phyloP scores from a whole-genome alignment of 2,888 invertebrate species.

The Bimastos eiseni region DNA sequence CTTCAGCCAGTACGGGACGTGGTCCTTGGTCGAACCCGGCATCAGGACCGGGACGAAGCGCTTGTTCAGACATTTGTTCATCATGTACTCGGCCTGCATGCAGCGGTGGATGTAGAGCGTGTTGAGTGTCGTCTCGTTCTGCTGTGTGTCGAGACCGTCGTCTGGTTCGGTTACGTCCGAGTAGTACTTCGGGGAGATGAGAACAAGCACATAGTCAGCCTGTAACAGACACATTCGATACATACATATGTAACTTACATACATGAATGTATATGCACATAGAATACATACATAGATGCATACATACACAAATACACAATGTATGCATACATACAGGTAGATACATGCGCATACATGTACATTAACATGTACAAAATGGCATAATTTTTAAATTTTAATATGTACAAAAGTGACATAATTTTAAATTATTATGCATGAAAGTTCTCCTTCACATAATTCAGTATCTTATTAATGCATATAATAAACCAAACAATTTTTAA shows the following conservation, averaged over 20 bases:
- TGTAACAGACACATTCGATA: constrained; percentile 37
- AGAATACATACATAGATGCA: not conserved
- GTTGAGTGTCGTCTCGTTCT: constrained; percentile 45
- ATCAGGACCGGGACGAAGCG: constrained; percentile 51
- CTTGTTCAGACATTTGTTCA: constrained; percentile 38
- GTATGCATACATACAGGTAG: no score
- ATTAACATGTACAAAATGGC: no score
- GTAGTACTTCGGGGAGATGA: constrained; percentile 50
- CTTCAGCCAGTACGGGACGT: constrained; percentile 49
- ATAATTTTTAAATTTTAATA: no score
- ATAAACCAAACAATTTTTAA: no score
- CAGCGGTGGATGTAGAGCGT: constrained; percentile 51
- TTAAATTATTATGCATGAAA: no score
- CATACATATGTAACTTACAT: not conserved
- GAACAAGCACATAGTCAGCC: constrained; percentile 54
- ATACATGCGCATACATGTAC: no score
- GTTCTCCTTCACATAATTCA: no score
- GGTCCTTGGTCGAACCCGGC: constrained; percentile 43
- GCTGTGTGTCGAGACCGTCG: not conserved
- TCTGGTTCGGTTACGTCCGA: constrained; percentile 42
- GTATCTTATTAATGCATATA: no score
- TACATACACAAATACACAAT: no score
- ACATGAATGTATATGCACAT: not conserved
- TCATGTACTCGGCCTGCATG: constrained; percentile 48
- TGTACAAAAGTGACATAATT: no score